Evolutionary conservation across 2,888 invertebrate species (phyloP).

Genomic region (Seira ritae): DNA sequence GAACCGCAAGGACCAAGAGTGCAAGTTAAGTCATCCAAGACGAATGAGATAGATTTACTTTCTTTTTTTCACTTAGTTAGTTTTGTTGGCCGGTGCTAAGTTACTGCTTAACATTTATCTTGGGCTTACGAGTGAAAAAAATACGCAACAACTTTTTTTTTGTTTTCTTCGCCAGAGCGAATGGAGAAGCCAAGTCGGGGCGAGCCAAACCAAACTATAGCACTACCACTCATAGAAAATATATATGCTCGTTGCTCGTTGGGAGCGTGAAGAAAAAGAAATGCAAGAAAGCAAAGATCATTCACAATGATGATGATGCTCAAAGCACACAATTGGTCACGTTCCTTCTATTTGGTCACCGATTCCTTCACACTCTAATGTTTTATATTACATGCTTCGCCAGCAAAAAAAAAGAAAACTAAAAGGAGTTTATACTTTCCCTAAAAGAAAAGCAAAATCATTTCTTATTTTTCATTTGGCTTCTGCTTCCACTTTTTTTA

Average conservation of each 20-base stretch:
- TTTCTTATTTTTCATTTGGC: constrained; percentile 14
- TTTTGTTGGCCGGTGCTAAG: constrained; percentile 14
- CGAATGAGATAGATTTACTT: constrained; percentile 11
- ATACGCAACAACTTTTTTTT: constrained; percentile 7
- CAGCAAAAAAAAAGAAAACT: constrained; percentile 32
- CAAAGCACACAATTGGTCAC: constrained; percentile 65
- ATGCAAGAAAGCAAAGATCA: constrained; percentile 49
- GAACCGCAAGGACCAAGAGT: background rate
- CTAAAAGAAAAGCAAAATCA: background rate
- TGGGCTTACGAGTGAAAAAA: background rate
- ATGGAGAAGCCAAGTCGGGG: background rate
- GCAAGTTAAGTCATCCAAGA: constrained; percentile 16
- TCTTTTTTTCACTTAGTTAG: constrained; percentile 15
- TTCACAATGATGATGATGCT: constrained; percentile 56
- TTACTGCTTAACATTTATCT: constrained; percentile 14
- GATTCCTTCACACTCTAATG: constrained; percentile 31
- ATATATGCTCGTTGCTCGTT: background rate
- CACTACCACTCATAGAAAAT: too few species aligned
- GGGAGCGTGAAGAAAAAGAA: constrained; percentile 7
- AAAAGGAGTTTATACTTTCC: background rate
- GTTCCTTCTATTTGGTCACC: constrained; percentile 63
- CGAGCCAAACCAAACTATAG: too few species aligned
- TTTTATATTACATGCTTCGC: constrained; percentile 49
- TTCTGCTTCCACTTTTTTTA: constrained; percentile 1
- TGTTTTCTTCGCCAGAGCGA: background rate